Base-by-base conservation (phyloP, 2,888 invertebrate species). In the Ditula angustiorana region DNA sequence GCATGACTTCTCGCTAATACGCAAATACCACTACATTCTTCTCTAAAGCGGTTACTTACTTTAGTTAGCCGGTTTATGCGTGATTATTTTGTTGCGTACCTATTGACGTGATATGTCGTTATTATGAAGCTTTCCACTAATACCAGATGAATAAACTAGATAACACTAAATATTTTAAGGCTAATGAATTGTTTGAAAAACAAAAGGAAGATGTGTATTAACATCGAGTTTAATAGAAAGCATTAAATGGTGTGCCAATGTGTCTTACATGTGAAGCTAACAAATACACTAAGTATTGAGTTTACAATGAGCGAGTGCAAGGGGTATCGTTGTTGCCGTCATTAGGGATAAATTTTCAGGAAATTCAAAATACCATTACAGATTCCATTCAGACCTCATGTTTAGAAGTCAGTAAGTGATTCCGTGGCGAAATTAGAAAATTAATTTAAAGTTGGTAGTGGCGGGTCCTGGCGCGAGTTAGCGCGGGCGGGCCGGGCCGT, bases 361-460 rank as follows among this genome's bases (percentile, higher is more conserved):
- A n/a, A n/a, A n/a, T n/a, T n/a, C 79, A 76, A 78, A 79, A 78
- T 77, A 73, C 77, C 70, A 78, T 83, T 81, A 82, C 78, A 77
- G 76, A 81, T 81, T 82, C 74, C 79, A 82, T 82, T 83, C 83
- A 80, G 77, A 79, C 78, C 71, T 74, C 73, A 75, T 82, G 79
- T 80, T 84, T 81, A 80, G 78, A 81, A 81, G n/a, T n/a, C n/a
- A n/a, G n/a, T n/a, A n/a, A n/a, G 78, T 83, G 80, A 85, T 83
- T 84, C 78, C 73, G 71, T 67, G 66, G 74, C 69, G 72, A 78
- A 84, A 83, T 85, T 81, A 82, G 75, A 81, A 83, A 84, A 83
- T 80, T 76, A 79, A 81, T 79, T 80, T 81, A 75, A 75, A 76
- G 73, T 69, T 71, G 68, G 64, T 62, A 47, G 50, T 57, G 33